A percentile compares a stretch with the other conserved stretches of the same genome.
These are phyloP conservation scores for Muscina levida DNA, from an alignment of 2,888 invertebrate species.

Conservation along the genomic window DNA sequence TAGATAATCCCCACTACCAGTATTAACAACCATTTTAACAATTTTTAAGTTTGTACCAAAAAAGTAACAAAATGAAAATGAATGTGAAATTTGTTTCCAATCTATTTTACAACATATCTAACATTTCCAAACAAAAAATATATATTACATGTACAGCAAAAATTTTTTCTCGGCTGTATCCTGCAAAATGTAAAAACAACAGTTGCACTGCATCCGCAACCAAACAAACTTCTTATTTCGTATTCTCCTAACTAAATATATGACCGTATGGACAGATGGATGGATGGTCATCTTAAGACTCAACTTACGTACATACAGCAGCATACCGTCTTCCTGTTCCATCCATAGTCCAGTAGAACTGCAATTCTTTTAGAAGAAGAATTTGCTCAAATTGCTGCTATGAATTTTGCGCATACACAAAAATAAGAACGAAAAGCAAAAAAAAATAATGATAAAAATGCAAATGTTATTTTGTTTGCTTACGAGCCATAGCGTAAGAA, in stretches of 20 bases:
- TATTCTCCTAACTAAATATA: conserved; percentile 5
- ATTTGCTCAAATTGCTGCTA: conserved; percentile 16
- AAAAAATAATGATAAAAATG: conserved; percentile 44
- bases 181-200: conserved; percentile 49
- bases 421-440: neutral
- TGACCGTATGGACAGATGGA: conserved; percentile 20
- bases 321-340: neutral
- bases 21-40: too few species aligned
- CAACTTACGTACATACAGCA: conserved; percentile 30
- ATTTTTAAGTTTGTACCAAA: too few species aligned
- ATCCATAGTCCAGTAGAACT: neutral
- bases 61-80: too few species aligned
- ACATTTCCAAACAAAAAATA: too few species aligned
- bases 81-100: too few species aligned
- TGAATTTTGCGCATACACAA: too few species aligned
- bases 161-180: conserved; percentile 29
- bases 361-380: conserved; percentile 12
- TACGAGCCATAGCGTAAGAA: neutral
- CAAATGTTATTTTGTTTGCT: conserved; percentile 36
- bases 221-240: neutral
- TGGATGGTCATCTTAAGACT: conserved; percentile 44
- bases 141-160: too few species aligned
- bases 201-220: conserved; percentile 36
- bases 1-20: too few species aligned
- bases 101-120: too few species aligned